These are phyloP conservation scores for Zaprionus gabonicus DNA, from an alignment of 1,140 invertebrate genomes.

Conservation along the genomic window DNA sequence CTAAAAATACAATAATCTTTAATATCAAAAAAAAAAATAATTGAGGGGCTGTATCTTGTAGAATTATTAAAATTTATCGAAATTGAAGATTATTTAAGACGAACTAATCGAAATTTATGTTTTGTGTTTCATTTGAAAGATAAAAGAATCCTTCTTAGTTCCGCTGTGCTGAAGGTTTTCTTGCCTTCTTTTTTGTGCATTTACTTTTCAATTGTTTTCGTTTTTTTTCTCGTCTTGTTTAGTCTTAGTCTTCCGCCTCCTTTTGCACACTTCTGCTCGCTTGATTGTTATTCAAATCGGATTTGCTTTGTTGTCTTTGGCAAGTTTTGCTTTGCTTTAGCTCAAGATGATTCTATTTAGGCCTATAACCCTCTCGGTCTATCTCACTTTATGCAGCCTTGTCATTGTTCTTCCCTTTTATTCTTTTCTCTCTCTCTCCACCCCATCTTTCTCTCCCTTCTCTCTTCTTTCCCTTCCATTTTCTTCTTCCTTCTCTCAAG, in stretches of 20 bases:
- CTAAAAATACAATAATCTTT: not conserved
- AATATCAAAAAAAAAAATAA: too few species aligned
- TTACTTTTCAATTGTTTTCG: constrained; percentile 19
- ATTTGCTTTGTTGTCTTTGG: constrained; percentile 18
- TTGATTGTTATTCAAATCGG: constrained; percentile 43
- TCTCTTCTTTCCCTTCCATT: too few species aligned
- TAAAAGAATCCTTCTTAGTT: too few species aligned
- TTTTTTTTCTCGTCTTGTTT: not conserved
- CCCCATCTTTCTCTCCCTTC: too few species aligned
- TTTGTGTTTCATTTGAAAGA: too few species aligned
- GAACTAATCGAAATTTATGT: too few species aligned
- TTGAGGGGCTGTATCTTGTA: too few species aligned
- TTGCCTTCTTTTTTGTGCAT: not conserved
- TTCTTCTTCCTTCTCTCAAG: constrained; percentile 1
- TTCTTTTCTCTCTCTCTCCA: too few species aligned
- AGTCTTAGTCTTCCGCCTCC: not conserved
- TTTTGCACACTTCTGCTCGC: not conserved
- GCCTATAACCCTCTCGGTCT: not conserved
- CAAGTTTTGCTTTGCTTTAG: constrained; percentile 24
- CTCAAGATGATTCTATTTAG: constrained; percentile 21
- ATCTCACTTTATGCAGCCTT: not conserved
- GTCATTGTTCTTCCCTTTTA: not conserved
- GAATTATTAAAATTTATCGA: too few species aligned
- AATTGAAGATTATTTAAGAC: too few species aligned
- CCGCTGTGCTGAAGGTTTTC: not conserved